Percentiles rank a stretch among this genome's conserved stretches.
phyloP scores from a whole-genome alignment of 1,140 invertebrate species.

The Coenobita brevimanus region DNA sequence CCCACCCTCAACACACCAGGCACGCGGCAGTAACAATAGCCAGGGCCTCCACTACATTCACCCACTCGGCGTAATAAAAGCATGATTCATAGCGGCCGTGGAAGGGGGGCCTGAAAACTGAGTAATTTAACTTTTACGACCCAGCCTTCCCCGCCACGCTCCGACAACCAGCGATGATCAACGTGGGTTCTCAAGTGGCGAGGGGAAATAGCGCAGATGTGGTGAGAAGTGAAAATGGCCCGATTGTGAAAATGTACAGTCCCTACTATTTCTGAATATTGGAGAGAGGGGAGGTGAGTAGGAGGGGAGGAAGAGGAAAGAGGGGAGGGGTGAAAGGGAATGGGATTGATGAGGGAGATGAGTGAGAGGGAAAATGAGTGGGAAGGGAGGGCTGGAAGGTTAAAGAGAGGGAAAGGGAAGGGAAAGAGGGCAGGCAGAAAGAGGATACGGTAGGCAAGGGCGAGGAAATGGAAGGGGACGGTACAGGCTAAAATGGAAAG shows the following conservation, averaged over 20 bases:
- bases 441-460: too few relatives aligned
- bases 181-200: not conserved
- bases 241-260: conserved; percentile 6
- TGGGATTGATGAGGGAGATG: too few relatives aligned
- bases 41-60: not conserved
- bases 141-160: not conserved
- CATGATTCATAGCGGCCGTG: conserved; percentile 23
- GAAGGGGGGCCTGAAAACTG: conserved; percentile 32
- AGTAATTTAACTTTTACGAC: conserved; percentile 54
- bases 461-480: not conserved
- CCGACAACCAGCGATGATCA: not conserved
- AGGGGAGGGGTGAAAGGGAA: not conserved
- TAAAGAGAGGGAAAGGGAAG: too few relatives aligned
- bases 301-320: not conserved
- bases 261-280: conserved; percentile 25
- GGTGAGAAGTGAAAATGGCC: not conserved
- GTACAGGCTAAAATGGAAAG: not conserved
- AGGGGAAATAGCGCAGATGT: conserved; percentile 29
- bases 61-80: conserved; percentile 23
- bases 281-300: not conserved
- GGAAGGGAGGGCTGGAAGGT: not conserved
- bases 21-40: not conserved
- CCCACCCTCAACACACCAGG: not conserved
- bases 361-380: not conserved
- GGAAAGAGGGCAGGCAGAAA: too few relatives aligned